These are phyloP conservation scores for Antheraea pernyi DNA, from an alignment of 1,140 invertebrate genomes.

Conservation along the genomic window DNA sequence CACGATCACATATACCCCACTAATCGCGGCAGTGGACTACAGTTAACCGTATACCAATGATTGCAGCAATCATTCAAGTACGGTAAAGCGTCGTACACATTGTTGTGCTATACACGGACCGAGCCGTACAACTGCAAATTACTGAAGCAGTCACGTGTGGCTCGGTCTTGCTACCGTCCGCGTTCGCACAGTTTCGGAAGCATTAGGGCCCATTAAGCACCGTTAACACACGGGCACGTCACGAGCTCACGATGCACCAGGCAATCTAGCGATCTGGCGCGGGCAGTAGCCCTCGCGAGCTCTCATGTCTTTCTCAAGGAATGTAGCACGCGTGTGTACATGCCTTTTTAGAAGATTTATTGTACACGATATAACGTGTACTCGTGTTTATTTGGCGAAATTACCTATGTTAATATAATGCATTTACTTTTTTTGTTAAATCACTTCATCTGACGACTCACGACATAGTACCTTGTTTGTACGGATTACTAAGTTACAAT, in stretches of 20 bases:
- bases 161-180: slow-evolving; percentile 60
- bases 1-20: background rate
- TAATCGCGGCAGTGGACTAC: slow-evolving; percentile 36
- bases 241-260: slow-evolving; percentile 65
- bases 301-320: slow-evolving; percentile 38
- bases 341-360: slow-evolving; percentile 23
- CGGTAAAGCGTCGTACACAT: slow-evolving; percentile 57
- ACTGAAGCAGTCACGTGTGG: slow-evolving; percentile 59
- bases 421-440: too few species aligned
- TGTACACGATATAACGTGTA: slow-evolving; percentile 31
- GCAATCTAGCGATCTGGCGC: slow-evolving; percentile 68
- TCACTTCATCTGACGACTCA: too few species aligned
- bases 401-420: background rate
- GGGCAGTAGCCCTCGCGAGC: slow-evolving; percentile 44
- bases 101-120: slow-evolving; percentile 44
- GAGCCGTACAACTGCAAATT: slow-evolving; percentile 58
- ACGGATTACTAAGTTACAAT: too few species aligned
- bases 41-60: slow-evolving; percentile 43
- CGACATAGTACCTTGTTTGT: too few species aligned
- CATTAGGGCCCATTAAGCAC: slow-evolving; percentile 77
- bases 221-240: slow-evolving; percentile 73
- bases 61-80: slow-evolving; percentile 38
- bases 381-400: slow-evolving; percentile 3
- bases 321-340: slow-evolving; percentile 24
- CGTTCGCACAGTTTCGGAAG: slow-evolving; percentile 78